These are phyloP conservation scores for Pangasius krempfi DNA, from an alignment of 2,797 vertebrate genomes.

Conservation along the genomic window DNA sequence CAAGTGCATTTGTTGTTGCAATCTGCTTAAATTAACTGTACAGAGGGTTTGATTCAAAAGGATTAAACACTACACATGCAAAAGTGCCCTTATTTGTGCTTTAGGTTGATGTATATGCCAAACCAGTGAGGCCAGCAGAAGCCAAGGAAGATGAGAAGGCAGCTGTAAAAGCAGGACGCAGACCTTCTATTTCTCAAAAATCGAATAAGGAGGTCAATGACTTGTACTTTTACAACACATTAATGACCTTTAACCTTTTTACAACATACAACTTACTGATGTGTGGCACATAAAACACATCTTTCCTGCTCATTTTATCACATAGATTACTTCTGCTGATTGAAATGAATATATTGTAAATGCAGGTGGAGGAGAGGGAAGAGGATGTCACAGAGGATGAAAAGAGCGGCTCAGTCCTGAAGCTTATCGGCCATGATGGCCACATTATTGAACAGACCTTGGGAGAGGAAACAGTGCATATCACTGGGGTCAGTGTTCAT, in stretches of 20 bases:
- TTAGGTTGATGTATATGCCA: conserved; percentile 25
- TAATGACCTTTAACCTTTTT: neutral
- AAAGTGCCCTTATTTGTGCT: conserved; percentile 11
- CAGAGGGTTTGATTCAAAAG: neutral
- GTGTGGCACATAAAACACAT: conserved; percentile 2
- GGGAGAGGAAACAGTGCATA: conserved; percentile 56
- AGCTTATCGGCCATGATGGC: conserved; percentile 75
- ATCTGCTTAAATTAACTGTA: neutral
- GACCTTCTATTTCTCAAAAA: conserved; percentile 10
- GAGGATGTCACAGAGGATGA: conserved; percentile 33
- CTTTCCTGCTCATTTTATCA: neutral
- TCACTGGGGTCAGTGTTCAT: conserved; percentile 64
- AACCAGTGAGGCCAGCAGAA: conserved; percentile 41
- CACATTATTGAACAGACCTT: conserved; percentile 72
- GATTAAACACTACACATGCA: neutral
- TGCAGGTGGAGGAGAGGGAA: conserved; percentile 39
- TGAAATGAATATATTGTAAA: conserved; percentile 10
- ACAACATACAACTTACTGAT: neutral
- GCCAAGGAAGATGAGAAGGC: conserved; percentile 11
- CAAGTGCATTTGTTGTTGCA: neutral
- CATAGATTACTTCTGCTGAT: neutral
- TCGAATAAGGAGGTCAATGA: conserved; percentile 42
- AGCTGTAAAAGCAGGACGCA: neutral
- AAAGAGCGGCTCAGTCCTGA: conserved; percentile 62
- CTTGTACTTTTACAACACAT: conserved; percentile 14